Base-by-base conservation (phyloP, 2,797 vertebrate species). In the Pseudomugil tenellus region DNA sequence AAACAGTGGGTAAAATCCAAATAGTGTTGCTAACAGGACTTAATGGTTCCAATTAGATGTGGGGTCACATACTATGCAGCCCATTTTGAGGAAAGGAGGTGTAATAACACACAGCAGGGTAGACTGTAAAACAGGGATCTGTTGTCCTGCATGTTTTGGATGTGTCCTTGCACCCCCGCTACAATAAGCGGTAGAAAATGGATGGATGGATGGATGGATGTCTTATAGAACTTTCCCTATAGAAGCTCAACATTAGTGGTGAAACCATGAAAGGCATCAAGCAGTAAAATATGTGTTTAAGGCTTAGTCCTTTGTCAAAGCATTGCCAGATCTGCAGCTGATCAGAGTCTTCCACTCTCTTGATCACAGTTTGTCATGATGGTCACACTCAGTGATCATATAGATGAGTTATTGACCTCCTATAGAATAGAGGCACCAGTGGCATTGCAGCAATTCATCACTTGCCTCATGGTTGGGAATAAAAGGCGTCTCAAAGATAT, bases 401-500 rank as follows among this genome's bases (percentile, higher is more conserved):
- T 73, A 88, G 90, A 93, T 93, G 90, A 92, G 88, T 92, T 92
- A 92, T 92, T 93, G 91, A 92, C 89, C 90, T 85, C 83, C 83
- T 49, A 8, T 79, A 82, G 79, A 90, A 90, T 84, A 87, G 79
- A 85, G 79, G 84, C 83, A 78, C 86, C 70, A 57, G 66, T 67
- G 79, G 77, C 86, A 83, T 84, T 64, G 83, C 80, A 81, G 85
- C 80, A 85, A 93, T 93, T 90, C 84, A 92, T 93, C 90, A 91
- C 74, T 77, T 67, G 79, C 72, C 72, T 77, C 63, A 3, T 65
- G 75, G 72, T 72, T 70, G 55, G 62, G 77, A 76, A 90, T 82
- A 80, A 86, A 89, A 87, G 78, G 55, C 68, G 72, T 81, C 74
- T 64, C 60, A 19, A 34, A 75, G 63, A 71, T 74, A 58, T 21